These are phyloP conservation scores for Melanerpes formicivorus DNA, from an alignment of 2,113 vertebrate genomes.

Conservation along the genomic window DNA sequence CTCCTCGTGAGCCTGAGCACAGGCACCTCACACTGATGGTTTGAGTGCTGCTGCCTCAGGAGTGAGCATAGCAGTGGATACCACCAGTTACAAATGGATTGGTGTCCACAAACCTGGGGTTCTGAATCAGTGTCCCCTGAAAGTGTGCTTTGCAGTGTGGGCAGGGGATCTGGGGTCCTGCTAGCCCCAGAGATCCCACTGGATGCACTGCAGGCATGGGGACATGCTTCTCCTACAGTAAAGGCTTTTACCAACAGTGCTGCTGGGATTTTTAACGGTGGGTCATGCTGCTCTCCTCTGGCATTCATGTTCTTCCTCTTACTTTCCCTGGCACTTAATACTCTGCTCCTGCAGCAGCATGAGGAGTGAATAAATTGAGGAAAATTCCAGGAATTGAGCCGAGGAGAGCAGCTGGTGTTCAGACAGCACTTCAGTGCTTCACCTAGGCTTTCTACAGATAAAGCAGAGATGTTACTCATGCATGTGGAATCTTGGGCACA, in stretches of 20 bases:
- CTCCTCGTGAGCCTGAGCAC: neutral
- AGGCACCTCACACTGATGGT: neutral
- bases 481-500: neutral
- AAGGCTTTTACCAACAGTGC: neutral
- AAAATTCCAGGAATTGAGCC: neutral
- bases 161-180: neutral
- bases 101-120: no score
- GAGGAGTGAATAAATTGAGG: neutral
- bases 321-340: neutral
- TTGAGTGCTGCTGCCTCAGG: accelerated
- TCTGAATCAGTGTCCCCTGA: neutral
- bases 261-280: neutral
- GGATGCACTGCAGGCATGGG: neutral
- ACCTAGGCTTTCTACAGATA: neutral
- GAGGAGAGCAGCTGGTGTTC: neutral
- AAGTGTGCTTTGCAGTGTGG: neutral
- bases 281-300: neutral
- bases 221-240: neutral
- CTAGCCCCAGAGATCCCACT: neutral
- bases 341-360: neutral
- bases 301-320: neutral
- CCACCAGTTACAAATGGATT: neutral
- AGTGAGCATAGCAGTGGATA: neutral
- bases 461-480: neutral
- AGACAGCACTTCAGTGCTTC: neutral